Conservation (phyloP, 92 coral and sea anemone species). For the Virgularia gustaviana region DNA sequence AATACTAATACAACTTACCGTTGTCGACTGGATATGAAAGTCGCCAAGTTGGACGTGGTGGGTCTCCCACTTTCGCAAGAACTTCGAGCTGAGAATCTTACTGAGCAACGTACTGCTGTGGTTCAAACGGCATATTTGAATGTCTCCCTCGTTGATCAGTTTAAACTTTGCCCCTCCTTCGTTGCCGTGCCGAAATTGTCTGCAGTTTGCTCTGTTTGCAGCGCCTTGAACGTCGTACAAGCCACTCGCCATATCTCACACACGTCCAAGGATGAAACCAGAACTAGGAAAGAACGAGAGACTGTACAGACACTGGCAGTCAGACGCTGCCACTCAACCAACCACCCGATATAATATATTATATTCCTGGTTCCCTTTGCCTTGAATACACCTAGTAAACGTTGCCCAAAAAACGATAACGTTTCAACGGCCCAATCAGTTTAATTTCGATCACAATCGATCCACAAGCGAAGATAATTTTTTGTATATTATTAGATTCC, state of each 20-base stretch:
- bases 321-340: too few relatives aligned
- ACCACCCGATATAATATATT: too few relatives aligned
- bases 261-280: background rate
- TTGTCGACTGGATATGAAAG: conserved; percentile 86
- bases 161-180: conserved; percentile 96
- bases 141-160: conserved; percentile 97
- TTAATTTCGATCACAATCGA: too few relatives aligned
- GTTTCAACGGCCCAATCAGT: too few relatives aligned
- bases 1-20: conserved; percentile 65
- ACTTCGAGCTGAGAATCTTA: conserved; percentile 97
- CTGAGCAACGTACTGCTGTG: conserved; percentile 94
- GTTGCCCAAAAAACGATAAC: too few relatives aligned
- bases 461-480: too few relatives aligned
- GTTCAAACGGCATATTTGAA: conserved; percentile 97
- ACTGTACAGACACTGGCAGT: too few relatives aligned
- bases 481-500: too few relatives aligned
- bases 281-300: conserved; percentile 4
- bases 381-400: too few relatives aligned
- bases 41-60: conserved; percentile 91
- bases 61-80: conserved; percentile 95
- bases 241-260: conserved; percentile 3
- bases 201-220: conserved; percentile 1
- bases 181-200: conserved; percentile 42
- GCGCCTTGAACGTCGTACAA: background rate
- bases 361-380: too few relatives aligned